Conservation (phyloP, 2,797 vertebrate genomes). For the Coccyzus lansbergi region DNA sequence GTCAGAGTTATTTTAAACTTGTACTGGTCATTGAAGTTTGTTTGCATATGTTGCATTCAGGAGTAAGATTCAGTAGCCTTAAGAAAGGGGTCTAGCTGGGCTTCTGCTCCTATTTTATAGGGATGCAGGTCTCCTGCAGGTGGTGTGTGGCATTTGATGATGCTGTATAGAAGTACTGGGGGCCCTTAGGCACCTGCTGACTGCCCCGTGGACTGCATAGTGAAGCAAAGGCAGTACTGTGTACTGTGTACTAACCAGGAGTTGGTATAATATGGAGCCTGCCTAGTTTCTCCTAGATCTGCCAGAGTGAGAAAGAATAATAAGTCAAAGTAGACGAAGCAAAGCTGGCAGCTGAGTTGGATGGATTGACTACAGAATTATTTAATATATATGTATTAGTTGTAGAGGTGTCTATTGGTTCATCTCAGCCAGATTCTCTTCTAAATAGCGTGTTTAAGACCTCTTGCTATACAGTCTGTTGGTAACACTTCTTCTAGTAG, state of each 20-base stretch:
- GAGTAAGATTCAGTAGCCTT: not conserved
- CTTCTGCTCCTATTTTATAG: not conserved
- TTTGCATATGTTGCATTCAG: not conserved
- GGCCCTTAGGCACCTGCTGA: not conserved
- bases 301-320: not conserved
- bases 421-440: not conserved
- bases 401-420: not conserved
- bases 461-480: not conserved
- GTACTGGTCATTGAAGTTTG: not conserved
- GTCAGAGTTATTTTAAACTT: not conserved
- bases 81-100: not conserved
- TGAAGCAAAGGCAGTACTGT: not conserved
- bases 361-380: not conserved
- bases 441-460: not conserved
- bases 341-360: not conserved
- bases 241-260: not conserved
- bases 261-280: not conserved
- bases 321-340: not conserved
- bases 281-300: not conserved
- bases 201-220: not conserved
- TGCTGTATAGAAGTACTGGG: not conserved
- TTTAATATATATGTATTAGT: not conserved
- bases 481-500: not conserved
- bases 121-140: not conserved
- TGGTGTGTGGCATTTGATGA: no score